These are phyloP conservation scores for Subanguina moxae DNA, from an alignment of 1,140 invertebrate species.

Conservation along the genomic window DNA sequence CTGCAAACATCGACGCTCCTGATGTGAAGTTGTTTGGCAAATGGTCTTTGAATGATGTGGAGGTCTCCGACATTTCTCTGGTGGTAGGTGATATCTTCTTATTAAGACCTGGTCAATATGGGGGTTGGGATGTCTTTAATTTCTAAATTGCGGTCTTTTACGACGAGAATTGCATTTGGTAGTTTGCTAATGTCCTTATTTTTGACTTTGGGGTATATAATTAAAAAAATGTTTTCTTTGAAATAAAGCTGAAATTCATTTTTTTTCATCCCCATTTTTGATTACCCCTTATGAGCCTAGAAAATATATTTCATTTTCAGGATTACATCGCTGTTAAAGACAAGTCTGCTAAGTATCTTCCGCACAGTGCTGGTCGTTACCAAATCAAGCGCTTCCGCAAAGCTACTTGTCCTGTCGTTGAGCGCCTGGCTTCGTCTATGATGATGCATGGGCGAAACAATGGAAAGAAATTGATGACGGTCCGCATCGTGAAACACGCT, in stretches of 20 bases:
- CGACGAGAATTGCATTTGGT: too few relatives aligned
- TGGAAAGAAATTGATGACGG: slow-evolving; percentile 98
- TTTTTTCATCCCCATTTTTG: too few relatives aligned
- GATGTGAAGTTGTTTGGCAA: slow-evolving; percentile 96
- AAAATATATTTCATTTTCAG: slow-evolving; percentile 62
- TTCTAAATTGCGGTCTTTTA: too few relatives aligned
- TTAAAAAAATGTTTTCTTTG: too few relatives aligned
- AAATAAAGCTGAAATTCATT: too few relatives aligned
- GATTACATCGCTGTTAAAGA: slow-evolving; percentile 91
- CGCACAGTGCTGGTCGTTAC: slow-evolving; percentile 94
- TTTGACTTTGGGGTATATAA: too few relatives aligned
- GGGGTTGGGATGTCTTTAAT: too few relatives aligned
- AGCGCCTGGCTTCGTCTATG: slow-evolving; percentile 89
- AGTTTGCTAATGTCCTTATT: too few relatives aligned
- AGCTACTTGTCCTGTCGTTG: slow-evolving; percentile 98
- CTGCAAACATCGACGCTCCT: slow-evolving; percentile 46
- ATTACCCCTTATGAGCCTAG: too few relatives aligned
- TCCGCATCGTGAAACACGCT: slow-evolving; percentile 95
- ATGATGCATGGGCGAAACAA: slow-evolving; percentile 99
- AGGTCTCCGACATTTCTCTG: slow-evolving; percentile 92
- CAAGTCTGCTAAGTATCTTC: slow-evolving; percentile 95
- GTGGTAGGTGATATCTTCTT: slow-evolving; percentile 67
- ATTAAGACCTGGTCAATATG: too few relatives aligned
- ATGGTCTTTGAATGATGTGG: slow-evolving; percentile 96
- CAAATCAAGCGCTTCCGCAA: slow-evolving; percentile 98